Percentiles rank a stretch among this genome's conserved stretches.
Evolutionary conservation across 2,888 invertebrate species (phyloP).

Genomic region (Drosophila vallismaia): DNA sequence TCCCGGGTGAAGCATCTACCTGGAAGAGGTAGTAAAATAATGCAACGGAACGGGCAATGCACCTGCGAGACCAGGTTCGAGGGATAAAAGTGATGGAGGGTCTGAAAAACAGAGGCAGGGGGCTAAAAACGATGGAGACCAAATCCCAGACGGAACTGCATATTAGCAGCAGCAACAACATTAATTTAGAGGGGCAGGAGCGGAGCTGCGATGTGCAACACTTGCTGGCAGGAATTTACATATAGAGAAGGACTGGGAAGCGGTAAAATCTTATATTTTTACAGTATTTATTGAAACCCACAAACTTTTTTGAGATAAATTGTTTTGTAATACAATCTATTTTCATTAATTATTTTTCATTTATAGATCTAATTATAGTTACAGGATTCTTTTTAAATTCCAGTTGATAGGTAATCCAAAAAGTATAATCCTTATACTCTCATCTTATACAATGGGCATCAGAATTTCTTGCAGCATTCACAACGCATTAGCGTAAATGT

Average conservation of each 20-base stretch:
- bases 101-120: neutral
- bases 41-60: constrained; percentile 11
- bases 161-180: constrained; percentile 58
- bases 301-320: too few species aligned
- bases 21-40: neutral
- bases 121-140: constrained; percentile 24
- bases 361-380: too few species aligned
- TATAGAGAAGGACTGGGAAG: constrained; percentile 4
- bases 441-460: constrained; percentile 25
- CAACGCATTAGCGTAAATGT: constrained; percentile 72
- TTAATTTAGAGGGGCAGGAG: neutral
- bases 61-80: constrained; percentile 16
- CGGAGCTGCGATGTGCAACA: constrained; percentile 56
- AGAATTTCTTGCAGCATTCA: constrained; percentile 63
- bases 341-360: too few species aligned
- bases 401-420: neutral
- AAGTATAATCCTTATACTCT: constrained; percentile 2
- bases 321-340: too few species aligned
- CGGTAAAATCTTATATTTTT: neutral
- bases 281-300: too few species aligned
- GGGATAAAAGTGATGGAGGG: constrained; percentile 1
- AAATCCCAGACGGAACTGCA: constrained; percentile 42
- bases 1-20: constrained; percentile 14
- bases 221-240: constrained; percentile 64
- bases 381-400: neutral